Evolutionary conservation across 2,113 vertebrate species (phyloP).

Genomic region (Ammodytes marinus): DNA sequence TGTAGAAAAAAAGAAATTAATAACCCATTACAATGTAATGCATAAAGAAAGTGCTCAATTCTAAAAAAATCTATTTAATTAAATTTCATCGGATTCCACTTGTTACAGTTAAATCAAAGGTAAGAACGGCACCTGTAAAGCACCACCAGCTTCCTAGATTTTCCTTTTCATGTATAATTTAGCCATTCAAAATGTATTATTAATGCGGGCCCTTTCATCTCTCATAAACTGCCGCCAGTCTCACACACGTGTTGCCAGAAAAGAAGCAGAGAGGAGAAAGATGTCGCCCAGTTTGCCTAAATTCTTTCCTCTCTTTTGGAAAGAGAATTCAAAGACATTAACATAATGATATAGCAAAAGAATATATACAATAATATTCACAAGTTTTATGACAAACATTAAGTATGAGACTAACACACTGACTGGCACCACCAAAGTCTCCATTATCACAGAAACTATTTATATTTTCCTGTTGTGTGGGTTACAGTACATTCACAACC

Average conservation of each 20-base stretch:
- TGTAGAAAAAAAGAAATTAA: neutral
- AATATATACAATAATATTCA: neutral
- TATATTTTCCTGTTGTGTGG: no score
- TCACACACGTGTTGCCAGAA: slow-evolving; percentile 58
- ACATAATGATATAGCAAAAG: neutral
- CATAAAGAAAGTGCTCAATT: neutral
- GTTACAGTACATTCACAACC: no score
- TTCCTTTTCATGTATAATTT: slow-evolving; percentile 77
- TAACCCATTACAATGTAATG: neutral
- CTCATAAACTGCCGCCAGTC: slow-evolving; percentile 57
- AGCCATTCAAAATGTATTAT: slow-evolving; percentile 77
- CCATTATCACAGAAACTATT: neutral
- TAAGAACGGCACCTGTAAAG: slow-evolving; percentile 59
- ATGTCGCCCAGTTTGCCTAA: slow-evolving; percentile 44
- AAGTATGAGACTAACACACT: neutral
- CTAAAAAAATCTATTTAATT: no score
- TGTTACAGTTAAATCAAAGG: slow-evolving; percentile 35
- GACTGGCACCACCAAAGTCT: neutral
- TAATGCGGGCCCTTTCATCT: slow-evolving; percentile 77
- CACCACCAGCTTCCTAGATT: slow-evolving; percentile 55
- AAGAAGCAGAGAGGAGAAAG: slow-evolving; percentile 49
- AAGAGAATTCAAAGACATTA: slow-evolving; percentile 42
- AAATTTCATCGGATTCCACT: slow-evolving; percentile 15
- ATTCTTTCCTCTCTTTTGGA: slow-evolving; percentile 45
- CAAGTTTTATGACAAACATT: neutral